Conservation (phyloP, 2,888 invertebrate species). For the Siphonodentalium dalli region DNA sequence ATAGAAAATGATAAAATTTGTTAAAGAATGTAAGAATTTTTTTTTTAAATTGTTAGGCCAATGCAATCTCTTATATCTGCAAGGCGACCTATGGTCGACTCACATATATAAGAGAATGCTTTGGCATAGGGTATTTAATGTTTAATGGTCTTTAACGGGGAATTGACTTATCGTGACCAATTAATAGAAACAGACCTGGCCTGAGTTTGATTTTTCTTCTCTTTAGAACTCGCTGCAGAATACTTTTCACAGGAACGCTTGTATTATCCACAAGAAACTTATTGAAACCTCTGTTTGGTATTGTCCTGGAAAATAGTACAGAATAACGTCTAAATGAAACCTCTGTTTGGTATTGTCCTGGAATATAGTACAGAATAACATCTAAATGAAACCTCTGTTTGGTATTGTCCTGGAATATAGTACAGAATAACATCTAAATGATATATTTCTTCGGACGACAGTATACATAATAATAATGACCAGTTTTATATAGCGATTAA, state of each 20-base stretch:
- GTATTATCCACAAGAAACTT: conserved; percentile 61
- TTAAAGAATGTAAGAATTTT: no score
- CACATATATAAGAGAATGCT: no score
- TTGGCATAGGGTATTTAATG: no score
- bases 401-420: neutral
- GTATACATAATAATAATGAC: neutral
- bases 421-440: neutral
- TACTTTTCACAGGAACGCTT: conserved; percentile 47
- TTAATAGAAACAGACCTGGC: conserved; percentile 40
- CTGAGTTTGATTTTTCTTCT: conserved; percentile 51
- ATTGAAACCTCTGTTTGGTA: conserved; percentile 61
- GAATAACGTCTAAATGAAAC: neutral
- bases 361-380: neutral
- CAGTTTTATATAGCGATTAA: no score
- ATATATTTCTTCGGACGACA: neutral
- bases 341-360: neutral
- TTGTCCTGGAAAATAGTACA: conserved; percentile 43
- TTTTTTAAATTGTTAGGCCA: no score
- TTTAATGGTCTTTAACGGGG: no score
- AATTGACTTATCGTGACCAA: no score
- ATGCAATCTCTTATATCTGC: no score
- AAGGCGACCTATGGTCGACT: no score
- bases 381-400: neutral
- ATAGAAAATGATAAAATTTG: no score
- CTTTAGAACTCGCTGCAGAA: conserved; percentile 56